These are phyloP conservation scores for Nansenia antarctica DNA, from an alignment of 2,113 vertebrate species.

Conservation along the genomic window DNA sequence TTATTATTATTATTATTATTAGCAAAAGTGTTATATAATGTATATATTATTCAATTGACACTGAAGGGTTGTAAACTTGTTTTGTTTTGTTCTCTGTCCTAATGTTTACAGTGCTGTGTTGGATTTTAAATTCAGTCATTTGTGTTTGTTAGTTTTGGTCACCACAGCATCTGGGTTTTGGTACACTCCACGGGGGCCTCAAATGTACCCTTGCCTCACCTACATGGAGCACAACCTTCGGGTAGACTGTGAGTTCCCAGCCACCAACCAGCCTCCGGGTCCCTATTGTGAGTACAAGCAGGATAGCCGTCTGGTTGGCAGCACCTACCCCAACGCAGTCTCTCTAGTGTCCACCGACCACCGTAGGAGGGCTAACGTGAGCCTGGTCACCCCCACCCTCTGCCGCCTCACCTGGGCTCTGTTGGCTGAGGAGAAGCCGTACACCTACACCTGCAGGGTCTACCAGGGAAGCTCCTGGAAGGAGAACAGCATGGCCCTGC, in stretches of 20 bases:
- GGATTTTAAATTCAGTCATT: too few relatives aligned
- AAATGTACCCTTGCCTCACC: slow-evolving; percentile 78
- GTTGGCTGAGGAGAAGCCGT: slow-evolving; percentile 72
- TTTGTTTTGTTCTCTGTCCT: too few relatives aligned
- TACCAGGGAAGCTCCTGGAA: slow-evolving; percentile 74
- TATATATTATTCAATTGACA: too few relatives aligned
- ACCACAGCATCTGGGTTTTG: slow-evolving; percentile 51
- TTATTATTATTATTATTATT: too few relatives aligned
- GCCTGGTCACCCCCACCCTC: slow-evolving; percentile 65
- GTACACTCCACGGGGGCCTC: slow-evolving; percentile 73
- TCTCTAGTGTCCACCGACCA: slow-evolving; percentile 67
- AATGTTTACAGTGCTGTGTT: too few relatives aligned
- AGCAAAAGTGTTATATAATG: too few relatives aligned
- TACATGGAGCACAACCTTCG: slow-evolving; percentile 75
- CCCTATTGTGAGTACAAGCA: slow-evolving; percentile 80
- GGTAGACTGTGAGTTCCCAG: slow-evolving; percentile 77
- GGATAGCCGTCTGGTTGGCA: slow-evolving; percentile 77
- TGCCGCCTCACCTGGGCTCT: slow-evolving; percentile 79
- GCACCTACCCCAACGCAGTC: slow-evolving; percentile 70
- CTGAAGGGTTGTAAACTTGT: too few relatives aligned
- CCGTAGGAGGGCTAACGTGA: slow-evolving; percentile 74
- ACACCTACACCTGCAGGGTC: slow-evolving; percentile 79
- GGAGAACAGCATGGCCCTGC: slow-evolving; percentile 80
- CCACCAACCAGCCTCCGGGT: slow-evolving; percentile 65
- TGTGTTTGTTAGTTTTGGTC: slow-evolving; percentile 46